Base-by-base conservation (phyloP, 2,888 invertebrate genomes). In the Lasioglossum pauxillum region DNA sequence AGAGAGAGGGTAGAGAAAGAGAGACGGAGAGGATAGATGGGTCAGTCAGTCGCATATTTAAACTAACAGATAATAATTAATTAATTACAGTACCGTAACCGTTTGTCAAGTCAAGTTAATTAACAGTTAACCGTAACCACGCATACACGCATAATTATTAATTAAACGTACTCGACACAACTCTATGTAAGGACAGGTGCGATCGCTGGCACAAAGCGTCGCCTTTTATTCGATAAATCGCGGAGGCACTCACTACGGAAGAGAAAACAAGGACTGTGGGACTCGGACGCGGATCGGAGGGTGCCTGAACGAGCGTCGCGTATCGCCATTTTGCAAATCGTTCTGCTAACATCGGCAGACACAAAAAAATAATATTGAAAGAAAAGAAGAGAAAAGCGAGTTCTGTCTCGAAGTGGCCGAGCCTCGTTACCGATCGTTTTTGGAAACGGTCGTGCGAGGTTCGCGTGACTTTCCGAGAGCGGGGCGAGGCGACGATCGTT, bases 211-310 rank as follows among this genome's bases (percentile, higher is more conserved):
- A 74, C n/a, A 49, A 86, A 88, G 88, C 87, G 83, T 90, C 91
- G 92, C 91, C 83, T 89, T 78, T 83, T 90, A 90, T 92, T 90
- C 87, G 83, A 92, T 92, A 91, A 92, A 94, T 94, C 95, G 95
- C 95, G 93, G 93, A 95, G 95, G 95, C 95, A 95, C 94, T 94
- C 94, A 95, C 95, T 95, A 90, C 93, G 94, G 93, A 93, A 90
- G 74, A 4, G 77, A 82, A 86, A 75, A 60, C 82, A 89, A 86
- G 92, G 93, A 93, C 93, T 94, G 57, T 92, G 93, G 93, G 87
- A 92, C 95, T 95, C 95, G 95, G 93, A 95, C 91, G 86, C 94
- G 95, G 90, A 95, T 94, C 93, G 93, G 93, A 91, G 94, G 92
- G 93, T 93, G 92, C 93, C 91, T 90, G 90, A 87, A 91, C 92